Base-by-base conservation (phyloP, 2,888 invertebrate genomes). In the Apotomis capreana region DNA sequence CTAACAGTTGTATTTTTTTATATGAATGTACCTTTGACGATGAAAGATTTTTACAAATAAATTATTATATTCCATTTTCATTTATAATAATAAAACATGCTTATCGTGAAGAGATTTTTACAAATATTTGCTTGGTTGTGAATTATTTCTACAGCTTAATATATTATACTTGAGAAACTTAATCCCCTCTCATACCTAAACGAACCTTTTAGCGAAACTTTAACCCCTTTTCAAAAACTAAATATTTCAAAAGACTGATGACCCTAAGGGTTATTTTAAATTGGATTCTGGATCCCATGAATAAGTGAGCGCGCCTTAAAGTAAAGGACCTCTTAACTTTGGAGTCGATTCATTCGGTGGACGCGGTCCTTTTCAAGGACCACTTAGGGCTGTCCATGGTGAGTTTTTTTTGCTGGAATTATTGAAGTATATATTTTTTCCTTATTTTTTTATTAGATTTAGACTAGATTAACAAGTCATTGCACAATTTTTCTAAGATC, bases 281-380 rank as follows among this genome's bases (percentile, higher is more conserved):
- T 70, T 58, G 63, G 63, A 62, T 63, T 26, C 64, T 55, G 51
- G 55, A n/a, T 5, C 63, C 71, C 57, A 71, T 74, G 71, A 74
- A 74, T 74, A 71, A 71, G 61, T 51, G 57, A 74, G 54, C n/a
- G 71, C 44, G 13, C 44, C 51, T n/a, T 60, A 59, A 26, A 54
- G 59, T 26, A 10, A 62, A 55, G 55, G 40, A 36, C 15, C 46
- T 37, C 57, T 68, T 58, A 51, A 51, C 62, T 68, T 69, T 49
- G 12, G 46, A 68, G 36, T n/a, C 63, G 58, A 57, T 63, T 15
- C 62, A 46, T 62, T 57, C 26, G 64, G 55, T 40, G 40, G 26
- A 37, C n/a, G 44, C 8, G 13, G 26, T 52, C 36, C 15, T 49
- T 40, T 57, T 54, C 8, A 12, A 58, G 40, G 37, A 26, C 37